These are phyloP conservation scores for Lytechinus pictus DNA, from an alignment of 35 echinoderm and acorn worm genomes.

Conservation along the genomic window DNA sequence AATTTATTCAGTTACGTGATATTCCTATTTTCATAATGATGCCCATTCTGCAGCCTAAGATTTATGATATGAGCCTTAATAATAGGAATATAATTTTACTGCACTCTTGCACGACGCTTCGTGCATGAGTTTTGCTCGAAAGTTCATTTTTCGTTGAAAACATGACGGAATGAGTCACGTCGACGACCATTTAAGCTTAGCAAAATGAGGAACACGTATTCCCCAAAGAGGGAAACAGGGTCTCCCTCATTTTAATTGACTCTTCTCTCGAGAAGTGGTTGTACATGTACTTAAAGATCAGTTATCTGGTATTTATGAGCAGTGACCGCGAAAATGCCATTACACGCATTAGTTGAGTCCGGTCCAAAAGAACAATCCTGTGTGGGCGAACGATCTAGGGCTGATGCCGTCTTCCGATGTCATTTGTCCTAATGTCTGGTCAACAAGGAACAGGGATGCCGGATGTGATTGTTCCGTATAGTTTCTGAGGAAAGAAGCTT, in stretches of 20 bases:
- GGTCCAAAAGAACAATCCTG: not conserved
- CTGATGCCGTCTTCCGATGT: not conserved
- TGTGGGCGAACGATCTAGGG: not conserved
- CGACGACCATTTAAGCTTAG: not conserved
- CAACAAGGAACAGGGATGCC: not conserved
- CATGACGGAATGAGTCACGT: not conserved
- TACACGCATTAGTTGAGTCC: not conserved
- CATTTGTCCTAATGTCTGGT: not conserved
- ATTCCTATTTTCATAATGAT: not conserved
- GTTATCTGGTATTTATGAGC: not conserved
- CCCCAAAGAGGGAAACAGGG: not conserved
- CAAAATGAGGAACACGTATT: slow-evolving; percentile 12
- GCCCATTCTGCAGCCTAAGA: not conserved
- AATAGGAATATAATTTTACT: too few relatives aligned
- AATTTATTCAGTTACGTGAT: too few relatives aligned
- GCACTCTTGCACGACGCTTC: not conserved
- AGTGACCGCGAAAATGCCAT: not conserved
- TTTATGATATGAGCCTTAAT: not conserved
- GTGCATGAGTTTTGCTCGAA: not conserved
- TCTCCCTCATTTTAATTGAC: not conserved
- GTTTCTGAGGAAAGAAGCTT: too few relatives aligned
- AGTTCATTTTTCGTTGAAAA: not conserved
- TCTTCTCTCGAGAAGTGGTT: not conserved
- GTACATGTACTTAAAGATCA: slow-evolving; percentile 13
- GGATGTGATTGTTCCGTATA: not conserved